Evolutionary conservation across 2,113 vertebrate species (phyloP), one percentile per base, ranked within the genome.

Genomic region (Elachura formosa): DNA sequence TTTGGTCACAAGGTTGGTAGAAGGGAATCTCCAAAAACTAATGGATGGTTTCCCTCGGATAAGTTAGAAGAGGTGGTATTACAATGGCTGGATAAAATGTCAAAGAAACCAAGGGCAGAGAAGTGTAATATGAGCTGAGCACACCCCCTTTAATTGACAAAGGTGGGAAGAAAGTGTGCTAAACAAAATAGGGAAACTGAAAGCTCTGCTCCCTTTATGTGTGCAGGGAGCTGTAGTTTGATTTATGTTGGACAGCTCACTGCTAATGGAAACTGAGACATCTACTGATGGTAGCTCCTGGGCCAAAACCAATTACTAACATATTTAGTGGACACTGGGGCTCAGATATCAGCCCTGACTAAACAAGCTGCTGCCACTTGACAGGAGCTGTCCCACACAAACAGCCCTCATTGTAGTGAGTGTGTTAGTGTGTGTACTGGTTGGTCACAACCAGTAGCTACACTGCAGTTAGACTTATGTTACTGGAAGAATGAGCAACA

Each of bases 221-320:
- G 31, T 1, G 2, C 2, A 3, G 52, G 31, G 31, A 34, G 21
- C 5, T 24, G 52, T 7, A 3, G 43, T 62, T 67, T 1, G 1
- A 4, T 67, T 33, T 12, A 4, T 59, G 43, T 6, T 59, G 52
- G 26, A 66, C 26, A 51, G 36, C 33, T 85, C 45, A 10, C 62
- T 19, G 52, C 11, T 9, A 49, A 36, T 36, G 36, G 45, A 33
- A 49, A 51, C 0, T 0, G 61, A 15, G 18, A 59, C 14, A 8
- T 10, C 52, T 8, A 8, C 0, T 51, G 33, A 18, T 1, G 2
- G 33, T 2, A 36, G 22, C 9, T 51, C 26, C 62, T 0, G 0
- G 33, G 33, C 22, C 17, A 59, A 59, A 67, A 0, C 33, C 25
- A 36, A 28, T 12, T 51, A 14, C 31, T 43, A 2, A 43, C 9